These are phyloP conservation scores for Premnoplex brunnescens DNA, from an alignment of 2,797 vertebrate genomes.

Conservation along the genomic window DNA sequence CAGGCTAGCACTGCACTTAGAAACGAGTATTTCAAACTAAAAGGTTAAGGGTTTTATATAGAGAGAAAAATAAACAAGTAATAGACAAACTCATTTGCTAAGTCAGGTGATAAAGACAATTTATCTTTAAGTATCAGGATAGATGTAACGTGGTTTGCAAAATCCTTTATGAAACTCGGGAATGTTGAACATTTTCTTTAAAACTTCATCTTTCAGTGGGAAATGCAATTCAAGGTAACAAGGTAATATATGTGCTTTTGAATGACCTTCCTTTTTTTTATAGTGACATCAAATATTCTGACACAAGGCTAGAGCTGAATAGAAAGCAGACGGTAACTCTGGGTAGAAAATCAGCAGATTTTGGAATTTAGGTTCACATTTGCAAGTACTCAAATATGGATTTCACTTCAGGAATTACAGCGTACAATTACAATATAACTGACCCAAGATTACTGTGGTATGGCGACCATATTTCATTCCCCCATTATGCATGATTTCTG, in stretches of 20 bases:
- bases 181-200: not conserved
- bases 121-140: not conserved
- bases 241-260: not conserved
- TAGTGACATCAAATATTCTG: constrained; percentile 1
- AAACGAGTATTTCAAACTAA: not conserved
- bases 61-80: not conserved
- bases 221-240: constrained; percentile 16
- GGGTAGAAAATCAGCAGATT: not conserved
- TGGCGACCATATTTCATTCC: not conserved
- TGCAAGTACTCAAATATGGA: not conserved
- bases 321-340: not conserved
- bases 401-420: constrained; percentile 32
- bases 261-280: constrained; percentile 34
- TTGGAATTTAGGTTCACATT: not conserved
- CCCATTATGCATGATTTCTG: constrained; percentile 2
- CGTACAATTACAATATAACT: not conserved
- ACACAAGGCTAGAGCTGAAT: not conserved
- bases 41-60: not conserved
- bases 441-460: not conserved
- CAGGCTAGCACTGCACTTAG: not conserved
- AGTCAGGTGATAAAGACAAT: not conserved
- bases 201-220: not conserved
- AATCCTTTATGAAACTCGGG: not conserved
- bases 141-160: not conserved
- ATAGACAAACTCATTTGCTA: not conserved